Evolutionary conservation across 92 coral and sea anemone species (phyloP).

Genomic region (Zoanthus sociatus): DNA sequence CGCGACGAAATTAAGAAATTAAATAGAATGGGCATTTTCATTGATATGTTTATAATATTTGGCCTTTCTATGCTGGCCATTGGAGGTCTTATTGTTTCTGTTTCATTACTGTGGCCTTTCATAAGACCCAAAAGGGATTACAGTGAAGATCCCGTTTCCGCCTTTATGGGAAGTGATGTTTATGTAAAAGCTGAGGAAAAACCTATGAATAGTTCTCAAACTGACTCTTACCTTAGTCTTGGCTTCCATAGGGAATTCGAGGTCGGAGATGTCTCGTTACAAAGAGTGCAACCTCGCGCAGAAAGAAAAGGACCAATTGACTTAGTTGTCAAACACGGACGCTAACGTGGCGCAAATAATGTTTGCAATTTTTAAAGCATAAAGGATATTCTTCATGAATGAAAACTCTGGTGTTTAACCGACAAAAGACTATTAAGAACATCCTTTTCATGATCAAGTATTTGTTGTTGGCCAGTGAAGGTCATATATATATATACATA

Average conservation of each 20-base stretch:
- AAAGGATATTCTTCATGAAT: too few species aligned
- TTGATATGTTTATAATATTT: conserved; percentile 76
- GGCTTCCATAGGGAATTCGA: conserved; percentile 83
- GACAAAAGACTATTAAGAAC: too few species aligned
- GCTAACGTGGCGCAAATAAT: not conserved
- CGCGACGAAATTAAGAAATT: conserved; percentile 60
- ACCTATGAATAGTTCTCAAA: conserved; percentile 41
- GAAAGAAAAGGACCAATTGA: conserved; percentile 73
- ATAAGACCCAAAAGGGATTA: conserved; percentile 55
- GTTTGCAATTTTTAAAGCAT: too few species aligned
- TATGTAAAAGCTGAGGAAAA: conserved; percentile 82
- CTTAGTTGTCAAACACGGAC: conserved; percentile 3
- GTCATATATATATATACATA: not conserved
- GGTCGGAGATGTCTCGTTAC: conserved; percentile 73
- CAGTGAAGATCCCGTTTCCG: conserved; percentile 62
- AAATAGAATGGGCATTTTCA: conserved; percentile 55
- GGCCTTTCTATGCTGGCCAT: conserved; percentile 83
- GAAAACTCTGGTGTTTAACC: too few species aligned
- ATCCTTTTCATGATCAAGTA: too few species aligned
- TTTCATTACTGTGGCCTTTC: conserved; percentile 83
- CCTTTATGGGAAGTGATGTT: conserved; percentile 78
- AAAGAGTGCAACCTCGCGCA: conserved; percentile 76
- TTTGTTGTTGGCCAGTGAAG: not conserved
- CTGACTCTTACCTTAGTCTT: conserved; percentile 54
- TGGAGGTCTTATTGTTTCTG: conserved; percentile 82